A percentile compares a stretch with the other conserved stretches of the same genome.
phyloP scores from a whole-genome alignment of 2,113 vertebrate species.

The Muntiacus reevesi region DNA sequence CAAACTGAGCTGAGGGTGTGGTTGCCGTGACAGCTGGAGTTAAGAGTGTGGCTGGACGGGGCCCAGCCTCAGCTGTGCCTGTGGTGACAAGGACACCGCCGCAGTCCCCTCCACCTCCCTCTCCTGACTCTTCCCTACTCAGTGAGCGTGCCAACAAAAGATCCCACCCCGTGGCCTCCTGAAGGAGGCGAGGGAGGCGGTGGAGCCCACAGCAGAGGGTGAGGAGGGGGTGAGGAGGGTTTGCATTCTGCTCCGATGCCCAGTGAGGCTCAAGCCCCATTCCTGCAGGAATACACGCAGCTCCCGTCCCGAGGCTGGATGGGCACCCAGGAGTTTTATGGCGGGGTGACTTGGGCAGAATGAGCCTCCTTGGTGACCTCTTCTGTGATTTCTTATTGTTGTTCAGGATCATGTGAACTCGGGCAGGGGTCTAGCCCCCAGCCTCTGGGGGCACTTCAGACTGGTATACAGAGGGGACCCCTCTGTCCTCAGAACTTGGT shows the following conservation, averaged over 20 bases:
- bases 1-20: constrained; percentile 6
- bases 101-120: not conserved
- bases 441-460: not conserved
- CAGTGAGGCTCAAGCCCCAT: rapidly evolving
- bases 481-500: not conserved
- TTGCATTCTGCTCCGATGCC: no score
- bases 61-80: not conserved
- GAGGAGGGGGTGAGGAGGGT: not conserved
- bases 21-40: constrained; percentile 3
- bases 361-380: not conserved
- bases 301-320: not conserved
- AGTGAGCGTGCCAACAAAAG: not conserved
- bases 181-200: not conserved
- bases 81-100: not conserved
- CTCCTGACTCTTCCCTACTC: not conserved
- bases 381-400: not conserved
- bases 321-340: not conserved
- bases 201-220: not conserved
- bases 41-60: not conserved
- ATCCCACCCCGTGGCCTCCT: not conserved
- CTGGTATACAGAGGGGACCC: not conserved
- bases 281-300: not conserved
- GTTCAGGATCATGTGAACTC: not conserved
- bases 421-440: not conserved
- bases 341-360: not conserved